Percentiles rank a stretch among this genome's conserved stretches.
phyloP scores from a whole-genome alignment of 2,113 vertebrate species.

The Leptobrachium leishanense region DNA sequence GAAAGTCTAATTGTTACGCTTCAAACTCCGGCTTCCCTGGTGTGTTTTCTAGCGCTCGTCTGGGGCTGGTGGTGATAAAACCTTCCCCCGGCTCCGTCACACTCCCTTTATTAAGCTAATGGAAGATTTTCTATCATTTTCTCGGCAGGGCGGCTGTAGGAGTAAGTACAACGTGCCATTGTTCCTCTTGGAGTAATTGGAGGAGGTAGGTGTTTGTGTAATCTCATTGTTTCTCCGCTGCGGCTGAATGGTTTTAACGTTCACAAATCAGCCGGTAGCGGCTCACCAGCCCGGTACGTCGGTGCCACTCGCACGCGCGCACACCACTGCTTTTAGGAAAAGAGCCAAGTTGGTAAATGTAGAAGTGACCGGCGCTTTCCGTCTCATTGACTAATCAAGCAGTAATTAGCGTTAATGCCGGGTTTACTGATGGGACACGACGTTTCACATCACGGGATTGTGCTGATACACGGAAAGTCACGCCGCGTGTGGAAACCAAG shows the following conservation, averaged over 20 bases:
- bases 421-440: too few species aligned
- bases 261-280: constrained; percentile 9
- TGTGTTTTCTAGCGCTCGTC: constrained; percentile 61
- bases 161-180: constrained; percentile 75
- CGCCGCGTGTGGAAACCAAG: too few species aligned
- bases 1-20: constrained; percentile 73
- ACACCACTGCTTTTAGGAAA: not conserved
- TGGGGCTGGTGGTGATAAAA: constrained; percentile 73
- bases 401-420: too few species aligned
- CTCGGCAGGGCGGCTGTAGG: constrained; percentile 72
- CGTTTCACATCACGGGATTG: too few species aligned
- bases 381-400: too few species aligned
- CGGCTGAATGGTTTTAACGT: constrained; percentile 66
- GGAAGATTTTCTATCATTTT: constrained; percentile 82
- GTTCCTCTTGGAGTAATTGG: constrained; percentile 76
- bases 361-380: not conserved
- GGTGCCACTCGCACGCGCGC: not conserved
- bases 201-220: constrained; percentile 75
- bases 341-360: not conserved
- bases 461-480: too few species aligned
- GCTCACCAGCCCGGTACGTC: not conserved
- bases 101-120: constrained; percentile 78
- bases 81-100: constrained; percentile 57
- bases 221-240: constrained; percentile 76
- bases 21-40: constrained; percentile 58